Evolutionary conservation across 2,888 invertebrate species (phyloP), one percentile per base, ranked within the genome.

Genomic region (Pelosia muscerda): DNA sequence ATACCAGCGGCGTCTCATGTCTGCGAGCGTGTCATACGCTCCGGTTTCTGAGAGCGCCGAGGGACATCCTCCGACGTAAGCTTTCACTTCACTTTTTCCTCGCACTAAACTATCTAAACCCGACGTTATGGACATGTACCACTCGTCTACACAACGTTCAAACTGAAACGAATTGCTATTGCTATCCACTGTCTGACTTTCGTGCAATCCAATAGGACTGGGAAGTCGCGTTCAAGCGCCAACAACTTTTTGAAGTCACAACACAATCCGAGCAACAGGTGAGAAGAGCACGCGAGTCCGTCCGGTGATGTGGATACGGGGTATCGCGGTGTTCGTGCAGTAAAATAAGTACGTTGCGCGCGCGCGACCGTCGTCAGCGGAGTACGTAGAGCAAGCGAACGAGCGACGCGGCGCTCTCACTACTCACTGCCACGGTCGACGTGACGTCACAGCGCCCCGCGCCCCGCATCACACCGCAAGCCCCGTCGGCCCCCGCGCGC

Each of bases 1-100:
- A 78, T 96, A 96, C 97, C 97, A 97, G 94, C 97, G 96, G 90
- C 97, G 96, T 95, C 96, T 97, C 97, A 97, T 97, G 94, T 95
- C 94, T 89, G 89, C 87, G 90, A 90, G 90, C 90, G 92, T 86
- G 88, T 94, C 92, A 92, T 82, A 91, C 92, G 91, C 92, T 88
- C 92, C 88, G 83, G 81, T 79, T 85, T 87, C 87, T 89, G 86
- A 87, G 78, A 86, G 76, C 84, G 85, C 87, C 88, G 93, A 91
- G 82, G 91, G 90, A 90, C 94, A 94, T 94, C 92, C 93, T 94
- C 92, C 89, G 85, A 81, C 81, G 84, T 84, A 90, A 88, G 91
- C 90, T 90, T 90, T 92, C 94, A 94, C 94, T 92, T 91, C 94
- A 94, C 94, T 93, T 89, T 90, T 91, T 91, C 86, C 89, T 87